Evolutionary conservation across 1,140 invertebrate species (phyloP).

Genomic region (Muscidifurax raptorellus): DNA sequence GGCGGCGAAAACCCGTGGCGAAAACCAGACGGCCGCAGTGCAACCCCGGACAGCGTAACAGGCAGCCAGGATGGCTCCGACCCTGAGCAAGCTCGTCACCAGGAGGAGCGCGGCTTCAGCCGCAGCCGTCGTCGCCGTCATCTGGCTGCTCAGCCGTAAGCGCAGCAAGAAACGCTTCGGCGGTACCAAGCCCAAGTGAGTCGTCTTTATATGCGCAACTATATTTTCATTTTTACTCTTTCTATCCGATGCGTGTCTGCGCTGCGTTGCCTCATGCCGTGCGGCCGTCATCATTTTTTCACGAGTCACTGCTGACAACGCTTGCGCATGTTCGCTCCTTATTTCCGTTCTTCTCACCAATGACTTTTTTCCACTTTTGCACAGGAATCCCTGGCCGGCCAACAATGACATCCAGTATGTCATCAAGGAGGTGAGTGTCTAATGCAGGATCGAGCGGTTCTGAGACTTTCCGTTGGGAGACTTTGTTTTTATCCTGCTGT

Average conservation of each 20-base stretch:
- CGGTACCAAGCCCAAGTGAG: slow-evolving; percentile 43
- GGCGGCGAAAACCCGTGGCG: neutral
- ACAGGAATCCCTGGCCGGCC: slow-evolving; percentile 65
- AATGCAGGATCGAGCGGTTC: neutral
- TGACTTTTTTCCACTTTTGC: slow-evolving; percentile 44
- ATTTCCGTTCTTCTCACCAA: neutral
- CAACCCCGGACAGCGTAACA: neutral
- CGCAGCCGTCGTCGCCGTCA: slow-evolving; percentile 75
- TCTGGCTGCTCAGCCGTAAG: slow-evolving; percentile 76
- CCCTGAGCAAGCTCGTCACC: slow-evolving; percentile 79
- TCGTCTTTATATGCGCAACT: slow-evolving; percentile 13
- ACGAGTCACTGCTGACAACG: slow-evolving; percentile 7
- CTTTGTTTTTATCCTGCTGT: neutral
- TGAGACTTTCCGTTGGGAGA: slow-evolving; percentile 26
- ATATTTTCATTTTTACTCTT: too few relatives aligned
- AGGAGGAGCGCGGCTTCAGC: slow-evolving; percentile 76
- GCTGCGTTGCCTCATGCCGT: neutral
- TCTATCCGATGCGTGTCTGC: neutral
- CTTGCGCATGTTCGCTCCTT: neutral
- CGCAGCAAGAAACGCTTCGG: slow-evolving; percentile 53
- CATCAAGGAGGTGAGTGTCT: slow-evolving; percentile 79
- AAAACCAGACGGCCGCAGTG: neutral
- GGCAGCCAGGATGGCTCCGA: slow-evolving; percentile 77
- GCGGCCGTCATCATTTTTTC: neutral
- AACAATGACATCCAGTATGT: slow-evolving; percentile 83